Evolutionary conservation across 1,140 invertebrate species (phyloP), one percentile per base, ranked within the genome.

Genomic region (Pentalonia nigronervosa): DNA sequence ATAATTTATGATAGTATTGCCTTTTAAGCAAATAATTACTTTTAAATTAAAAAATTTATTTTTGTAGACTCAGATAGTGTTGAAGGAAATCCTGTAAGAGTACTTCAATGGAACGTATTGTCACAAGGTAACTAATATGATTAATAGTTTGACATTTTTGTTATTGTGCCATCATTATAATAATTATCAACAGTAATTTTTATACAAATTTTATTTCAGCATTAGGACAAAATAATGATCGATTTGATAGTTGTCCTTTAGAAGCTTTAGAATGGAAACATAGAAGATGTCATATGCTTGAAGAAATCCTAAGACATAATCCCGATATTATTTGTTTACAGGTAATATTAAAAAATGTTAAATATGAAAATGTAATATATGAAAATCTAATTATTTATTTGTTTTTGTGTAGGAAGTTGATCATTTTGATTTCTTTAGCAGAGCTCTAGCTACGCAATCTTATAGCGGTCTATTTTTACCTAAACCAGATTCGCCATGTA

Each of bases 401-500:
- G 25, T 47, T 93, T 89, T 90, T 67, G 94, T 95, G 30, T 95
- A 97, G 96, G 97, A 98, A 96, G 97, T 98, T 3, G 97, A 98
- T 95, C 97, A 97, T 94, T 98, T 97, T 94, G 96, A 96, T 91
- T 97, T 97, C 94, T 94, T 98, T 41, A 95, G 96, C 94, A 96
- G 95, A 48, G 96, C 96, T 23, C 95, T 98, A 89, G 95, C 95
- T 6, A 96, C 96, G 34, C 96, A 97, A 94, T 97, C 97, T 6
- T 98, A 97, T 94, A 94, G 95, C 0, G 97, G 97, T 9, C 96
- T 96, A 88, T 98, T 98, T 95, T 97, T 96, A 94, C 97, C 97
- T 0, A 98, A 98, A 95, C 97, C 97, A 2, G 97, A 98, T 94
- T 98, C 97, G 0, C 97, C 97, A 0, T 98, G 97, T 95, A 95